Conservation (phyloP, 2,113 vertebrate genomes). For the Tetrao urogallus region DNA sequence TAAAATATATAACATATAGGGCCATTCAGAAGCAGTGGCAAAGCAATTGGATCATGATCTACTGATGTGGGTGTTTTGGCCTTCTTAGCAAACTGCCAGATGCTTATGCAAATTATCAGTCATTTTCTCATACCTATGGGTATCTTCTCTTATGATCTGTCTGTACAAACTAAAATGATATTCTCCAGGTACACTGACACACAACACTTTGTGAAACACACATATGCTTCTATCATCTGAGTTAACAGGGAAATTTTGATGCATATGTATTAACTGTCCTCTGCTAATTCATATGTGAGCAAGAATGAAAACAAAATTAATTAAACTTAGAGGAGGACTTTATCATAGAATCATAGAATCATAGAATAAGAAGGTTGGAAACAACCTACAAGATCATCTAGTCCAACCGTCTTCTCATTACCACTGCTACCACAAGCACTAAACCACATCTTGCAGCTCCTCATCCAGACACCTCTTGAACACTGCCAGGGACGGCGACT, state of each 20-base stretch:
- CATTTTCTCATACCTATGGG: slow-evolving; percentile 20
- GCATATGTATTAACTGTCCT: slow-evolving; percentile 27
- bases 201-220: neutral
- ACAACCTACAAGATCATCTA: too few relatives aligned
- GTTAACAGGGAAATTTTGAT: slow-evolving; percentile 45
- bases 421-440: too few relatives aligned
- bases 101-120: slow-evolving; percentile 56
- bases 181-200: neutral
- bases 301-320: slow-evolving; percentile 53
- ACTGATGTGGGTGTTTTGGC: neutral
- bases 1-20: neutral
- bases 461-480: too few relatives aligned
- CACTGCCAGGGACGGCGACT: too few relatives aligned
- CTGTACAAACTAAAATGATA: slow-evolving; percentile 6
- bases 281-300: slow-evolving; percentile 42
- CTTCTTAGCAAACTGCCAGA: slow-evolving; percentile 10
- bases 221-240: slow-evolving; percentile 53
- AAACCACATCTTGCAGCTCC: too few relatives aligned
- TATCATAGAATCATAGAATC: neutral
- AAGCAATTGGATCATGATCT: neutral
- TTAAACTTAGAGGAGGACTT: slow-evolving; percentile 37
- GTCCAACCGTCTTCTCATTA: too few relatives aligned
- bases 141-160: slow-evolving; percentile 38
- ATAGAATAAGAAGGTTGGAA: too few relatives aligned
- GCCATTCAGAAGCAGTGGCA: neutral